phyloP scores from a whole-genome alignment of 2,797 vertebrate genomes.

The Arctocebus calabarensis region DNA sequence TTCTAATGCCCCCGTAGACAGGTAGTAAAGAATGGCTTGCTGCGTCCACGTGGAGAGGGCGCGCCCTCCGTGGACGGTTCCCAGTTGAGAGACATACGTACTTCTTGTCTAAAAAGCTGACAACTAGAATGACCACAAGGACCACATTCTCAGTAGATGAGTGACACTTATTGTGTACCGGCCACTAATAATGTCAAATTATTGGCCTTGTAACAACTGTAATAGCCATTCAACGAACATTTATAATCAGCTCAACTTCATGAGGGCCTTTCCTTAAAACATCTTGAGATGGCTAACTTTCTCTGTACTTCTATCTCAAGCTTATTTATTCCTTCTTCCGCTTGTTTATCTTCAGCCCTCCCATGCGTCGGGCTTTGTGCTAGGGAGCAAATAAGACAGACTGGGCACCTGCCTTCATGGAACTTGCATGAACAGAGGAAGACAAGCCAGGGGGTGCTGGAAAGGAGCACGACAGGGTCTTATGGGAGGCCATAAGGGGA shows the following conservation, averaged over 20 bases:
- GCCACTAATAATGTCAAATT: background rate
- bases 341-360: background rate
- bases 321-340: slow-evolving; percentile 22
- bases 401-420: background rate
- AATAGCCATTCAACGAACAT: background rate
- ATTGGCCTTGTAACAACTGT: background rate
- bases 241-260: background rate
- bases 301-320: background rate
- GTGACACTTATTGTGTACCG: background rate
- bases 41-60: background rate
- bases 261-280: background rate
- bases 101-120: background rate
- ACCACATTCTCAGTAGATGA: background rate
- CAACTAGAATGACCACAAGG: background rate
- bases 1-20: background rate
- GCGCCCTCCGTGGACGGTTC: background rate
- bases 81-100: background rate
- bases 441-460: background rate
- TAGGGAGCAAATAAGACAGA: background rate
- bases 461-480: background rate
- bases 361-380: background rate
- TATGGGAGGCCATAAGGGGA: background rate
- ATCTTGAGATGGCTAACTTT: background rate
- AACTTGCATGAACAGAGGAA: background rate
- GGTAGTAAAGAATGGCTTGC: background rate